Evolutionary conservation across 2,888 invertebrate species (phyloP).

Genomic region (Didymodactylos carnosus): DNA sequence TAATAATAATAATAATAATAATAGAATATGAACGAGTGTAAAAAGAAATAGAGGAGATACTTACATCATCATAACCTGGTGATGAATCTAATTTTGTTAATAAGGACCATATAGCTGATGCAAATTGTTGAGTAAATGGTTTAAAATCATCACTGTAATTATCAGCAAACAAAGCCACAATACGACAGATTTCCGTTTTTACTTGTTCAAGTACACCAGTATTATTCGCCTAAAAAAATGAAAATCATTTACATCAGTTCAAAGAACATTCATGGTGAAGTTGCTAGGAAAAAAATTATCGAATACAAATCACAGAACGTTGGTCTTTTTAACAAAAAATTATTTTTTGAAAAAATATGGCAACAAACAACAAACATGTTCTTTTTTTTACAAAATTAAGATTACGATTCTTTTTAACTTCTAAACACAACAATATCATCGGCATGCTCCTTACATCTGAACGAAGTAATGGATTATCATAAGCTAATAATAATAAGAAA

Average conservation of each 20-base stretch:
- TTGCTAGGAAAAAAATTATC: no score
- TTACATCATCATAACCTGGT: background rate
- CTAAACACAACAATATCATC: no score
- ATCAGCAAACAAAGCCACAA: constrained; percentile 72
- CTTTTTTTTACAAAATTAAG: no score
- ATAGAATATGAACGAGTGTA: background rate
- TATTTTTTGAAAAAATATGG: no score
- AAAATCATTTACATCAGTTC: constrained; percentile 33
- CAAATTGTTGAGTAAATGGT: constrained; percentile 67
- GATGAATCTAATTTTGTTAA: constrained; percentile 37
- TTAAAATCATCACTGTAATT: constrained; percentile 94
- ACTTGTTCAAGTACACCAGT: constrained; percentile 71
- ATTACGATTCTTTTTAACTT: no score
- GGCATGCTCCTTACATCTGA: background rate
- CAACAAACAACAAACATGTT: no score
- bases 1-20: background rate
- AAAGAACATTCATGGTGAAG: background rate
- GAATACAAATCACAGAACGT: no score
- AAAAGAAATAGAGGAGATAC: background rate
- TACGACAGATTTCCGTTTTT: constrained; percentile 85
- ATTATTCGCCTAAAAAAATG: constrained; percentile 61
- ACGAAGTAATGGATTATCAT: constrained; percentile 43
- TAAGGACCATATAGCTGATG: constrained; percentile 74
- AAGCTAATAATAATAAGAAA: constrained; percentile 57
- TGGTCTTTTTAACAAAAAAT: no score